Base-by-base conservation (phyloP, 2,888 invertebrate genomes). In the Cartodere bifasciata region DNA sequence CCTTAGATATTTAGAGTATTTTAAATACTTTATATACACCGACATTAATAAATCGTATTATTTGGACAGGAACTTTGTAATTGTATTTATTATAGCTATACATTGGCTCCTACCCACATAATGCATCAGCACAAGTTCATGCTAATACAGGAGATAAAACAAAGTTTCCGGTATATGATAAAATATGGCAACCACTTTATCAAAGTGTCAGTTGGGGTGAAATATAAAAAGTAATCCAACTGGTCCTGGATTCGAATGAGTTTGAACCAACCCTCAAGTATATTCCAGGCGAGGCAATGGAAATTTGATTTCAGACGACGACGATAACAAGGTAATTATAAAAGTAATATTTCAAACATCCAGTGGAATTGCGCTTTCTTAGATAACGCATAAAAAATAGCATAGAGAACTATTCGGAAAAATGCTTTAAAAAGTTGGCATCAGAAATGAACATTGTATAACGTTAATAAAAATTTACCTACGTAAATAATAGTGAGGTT, bases 111-210 rank as follows among this genome's bases (percentile, higher is more conserved):
- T n/a, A n/a, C n/a, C n/a, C n/a, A n/a, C n/a, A n/a, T n/a, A n/a
- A n/a, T n/a, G n/a, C n/a, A n/a, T n/a, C n/a, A n/a, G n/a, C n/a
- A n/a, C n/a, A n/a, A n/a, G n/a, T n/a, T n/a, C n/a, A n/a, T n/a
- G n/a, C n/a, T n/a, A n/a, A n/a, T n/a, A n/a, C n/a, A n/a, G 7
- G 13, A 21, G 26, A 31, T 26, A 41, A 38, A 23, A 32, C 28
- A 42, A 49, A 48, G 47, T 49, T 49, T 46, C 43, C 39, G 43
- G 44, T 40, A 40, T 44, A 46, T 45, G 46, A 44, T 46, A 44
- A 49, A 48, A 48, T 49, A 49, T 45, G 42, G 44, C 45, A 44
- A 42, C 43, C 45, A 46, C 47, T 49, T 48, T 48, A 49, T 49
- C 46, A 48, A 46, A 39, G 44, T 45, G 47, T 46, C 47, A 44